A percentile compares a stretch with the other conserved stretches of the same genome.
Conservation (phyloP, 2,888 invertebrate species). For the Myopa tessellatipennis region DNA sequence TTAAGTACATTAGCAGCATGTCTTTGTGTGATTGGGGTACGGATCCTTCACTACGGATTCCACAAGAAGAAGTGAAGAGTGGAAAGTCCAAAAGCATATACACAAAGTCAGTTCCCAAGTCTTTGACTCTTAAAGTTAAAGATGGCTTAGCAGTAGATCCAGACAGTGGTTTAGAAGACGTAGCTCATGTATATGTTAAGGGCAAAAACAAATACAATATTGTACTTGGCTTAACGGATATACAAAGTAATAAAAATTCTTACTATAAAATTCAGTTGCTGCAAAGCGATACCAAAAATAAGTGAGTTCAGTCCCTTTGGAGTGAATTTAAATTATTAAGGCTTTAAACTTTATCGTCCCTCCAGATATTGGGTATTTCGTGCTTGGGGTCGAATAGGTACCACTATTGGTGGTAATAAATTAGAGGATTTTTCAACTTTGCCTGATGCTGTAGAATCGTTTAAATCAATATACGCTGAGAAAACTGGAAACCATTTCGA, state of each 20-base stretch:
- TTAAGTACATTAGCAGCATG: slow-evolving; percentile 77
- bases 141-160: slow-evolving; percentile 93
- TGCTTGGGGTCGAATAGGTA: slow-evolving; percentile 97
- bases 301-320: slow-evolving; percentile 67
- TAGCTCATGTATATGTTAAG: slow-evolving; percentile 75
- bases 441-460: slow-evolving; percentile 73
- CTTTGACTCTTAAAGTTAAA: slow-evolving; percentile 79
- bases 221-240: slow-evolving; percentile 86
- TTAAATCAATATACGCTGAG: slow-evolving; percentile 77
- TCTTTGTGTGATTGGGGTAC: slow-evolving; percentile 87
- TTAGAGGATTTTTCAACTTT: slow-evolving; percentile 70
- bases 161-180: slow-evolving; percentile 81
- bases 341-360: background rate
- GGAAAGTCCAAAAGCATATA: slow-evolving; percentile 74
- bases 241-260: slow-evolving; percentile 89
- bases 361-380: slow-evolving; percentile 83
- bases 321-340: background rate
- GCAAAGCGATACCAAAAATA: slow-evolving; percentile 75
- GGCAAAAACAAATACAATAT: slow-evolving; percentile 75
- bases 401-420: slow-evolving; percentile 85
- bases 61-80: slow-evolving; percentile 72
- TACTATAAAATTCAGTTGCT: slow-evolving; percentile 95
- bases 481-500: slow-evolving; percentile 88
- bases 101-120: slow-evolving; percentile 71
- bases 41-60: slow-evolving; percentile 69